Evolutionary conservation across 2,888 invertebrate genomes (phyloP), one percentile per base, ranked within the genome.

Genomic region (Fragum sueziense): DNA sequence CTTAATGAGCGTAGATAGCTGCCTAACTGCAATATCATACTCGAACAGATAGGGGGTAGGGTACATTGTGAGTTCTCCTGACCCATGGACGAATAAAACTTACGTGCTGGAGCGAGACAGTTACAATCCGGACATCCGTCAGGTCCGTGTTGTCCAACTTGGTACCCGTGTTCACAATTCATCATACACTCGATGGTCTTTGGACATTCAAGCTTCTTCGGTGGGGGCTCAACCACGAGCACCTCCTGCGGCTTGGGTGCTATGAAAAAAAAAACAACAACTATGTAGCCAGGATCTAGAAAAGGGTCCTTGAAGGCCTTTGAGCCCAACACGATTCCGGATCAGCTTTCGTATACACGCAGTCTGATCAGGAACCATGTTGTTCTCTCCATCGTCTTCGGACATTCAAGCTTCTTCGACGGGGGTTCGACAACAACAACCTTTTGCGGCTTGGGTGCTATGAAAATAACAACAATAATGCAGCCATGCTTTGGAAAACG

Each of bases 81-180:
- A n/a, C n/a, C n/a, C n/a, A n/a, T n/a, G n/a, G n/a, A n/a, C 41
- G 41, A 41, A 11, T 41, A 41, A 41, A 41, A 74, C 79, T 72
- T 62, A 85, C 85, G 80, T 59, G 76, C 72, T 14, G 79, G 54
- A 41, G 76, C 72, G 4, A 81, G 54, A 57, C 86, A 86, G 25
- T 74, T 78, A 68, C 86, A 86, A 9, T 67, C 47, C 9, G 86
- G 86, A 69, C 86, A 86, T 1, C 86, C 86, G 22, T 85, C 80
- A 4, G 67, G 61, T 17, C 81, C 85, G 17, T 68, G 70, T 27
- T 78, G 79, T 51, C 84, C 84, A 0, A 85, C 74, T 11, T 83
- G 81, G 65, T 85, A 85, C 1, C 85, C 85, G n/a, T 81, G 67
- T 41, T 79, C 80, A 71, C 85, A 85, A 14, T 69, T 72, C 4